Percentiles rank a stretch among this genome's conserved stretches.
These are phyloP conservation scores for Puma concolor DNA, from an alignment of 2,113 vertebrate species.

Conservation along the genomic window DNA sequence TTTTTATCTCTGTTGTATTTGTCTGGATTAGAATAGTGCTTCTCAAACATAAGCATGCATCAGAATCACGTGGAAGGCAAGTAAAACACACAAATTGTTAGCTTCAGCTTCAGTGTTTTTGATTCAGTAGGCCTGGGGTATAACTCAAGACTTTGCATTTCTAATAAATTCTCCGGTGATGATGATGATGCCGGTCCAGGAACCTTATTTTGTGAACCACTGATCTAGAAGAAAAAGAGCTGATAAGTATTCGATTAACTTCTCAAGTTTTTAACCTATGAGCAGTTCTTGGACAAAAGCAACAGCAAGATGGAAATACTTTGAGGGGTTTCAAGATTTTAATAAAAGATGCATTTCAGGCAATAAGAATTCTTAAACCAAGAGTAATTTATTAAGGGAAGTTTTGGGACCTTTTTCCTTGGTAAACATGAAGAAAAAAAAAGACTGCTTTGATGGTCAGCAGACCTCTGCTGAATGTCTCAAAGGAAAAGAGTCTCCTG, in stretches of 20 bases:
- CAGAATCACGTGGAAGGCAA: background rate
- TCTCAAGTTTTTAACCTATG: background rate
- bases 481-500: background rate
- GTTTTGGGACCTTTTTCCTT: background rate
- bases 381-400: background rate
- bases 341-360: background rate
- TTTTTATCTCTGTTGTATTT: background rate
- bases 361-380: background rate
- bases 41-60: background rate
- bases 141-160: background rate
- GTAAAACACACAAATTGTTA: background rate
- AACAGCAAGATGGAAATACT: background rate
- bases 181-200: background rate
- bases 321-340: background rate
- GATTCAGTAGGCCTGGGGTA: background rate
- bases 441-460: background rate
- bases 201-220: background rate
- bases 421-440: background rate
- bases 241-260: background rate
- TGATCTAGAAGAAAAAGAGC: background rate
- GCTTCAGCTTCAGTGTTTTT: background rate
- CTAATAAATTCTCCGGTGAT: background rate
- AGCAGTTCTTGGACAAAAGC: background rate
- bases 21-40: background rate
- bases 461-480: background rate